Evolutionary conservation across 2,113 vertebrate species (phyloP).

Genomic region (Oreochromis tanganicae): DNA sequence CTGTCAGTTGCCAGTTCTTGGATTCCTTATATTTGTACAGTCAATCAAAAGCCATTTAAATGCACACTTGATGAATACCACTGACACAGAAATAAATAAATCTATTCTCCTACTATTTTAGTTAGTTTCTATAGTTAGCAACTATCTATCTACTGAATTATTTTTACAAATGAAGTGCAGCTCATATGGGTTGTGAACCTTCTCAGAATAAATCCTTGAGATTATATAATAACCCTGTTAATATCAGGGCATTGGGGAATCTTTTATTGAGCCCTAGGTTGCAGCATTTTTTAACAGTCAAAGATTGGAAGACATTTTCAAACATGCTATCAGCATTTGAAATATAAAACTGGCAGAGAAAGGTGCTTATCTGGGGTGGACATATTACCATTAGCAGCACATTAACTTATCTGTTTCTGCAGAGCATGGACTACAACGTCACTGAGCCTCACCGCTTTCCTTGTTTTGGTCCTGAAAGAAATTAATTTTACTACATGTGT

Average conservation of each 20-base stretch:
- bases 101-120: background rate
- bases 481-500: background rate
- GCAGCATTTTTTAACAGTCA: background rate
- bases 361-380: background rate
- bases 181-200: background rate
- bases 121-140: background rate
- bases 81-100: background rate
- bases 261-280: background rate
- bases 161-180: background rate
- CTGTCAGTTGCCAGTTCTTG: background rate
- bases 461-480: background rate
- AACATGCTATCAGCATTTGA: background rate
- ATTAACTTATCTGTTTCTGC: background rate
- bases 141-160: accelerated
- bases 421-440: background rate
- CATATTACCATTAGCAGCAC: background rate
- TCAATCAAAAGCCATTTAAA: background rate
- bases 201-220: background rate
- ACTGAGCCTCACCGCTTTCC: background rate
- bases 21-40: background rate
- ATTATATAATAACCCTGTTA: background rate
- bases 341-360: background rate
- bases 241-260: background rate
- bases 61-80: background rate
- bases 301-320: background rate